These are phyloP conservation scores for Apeltes quadracus DNA, from an alignment of 2,113 vertebrate species.

Conservation along the genomic window DNA sequence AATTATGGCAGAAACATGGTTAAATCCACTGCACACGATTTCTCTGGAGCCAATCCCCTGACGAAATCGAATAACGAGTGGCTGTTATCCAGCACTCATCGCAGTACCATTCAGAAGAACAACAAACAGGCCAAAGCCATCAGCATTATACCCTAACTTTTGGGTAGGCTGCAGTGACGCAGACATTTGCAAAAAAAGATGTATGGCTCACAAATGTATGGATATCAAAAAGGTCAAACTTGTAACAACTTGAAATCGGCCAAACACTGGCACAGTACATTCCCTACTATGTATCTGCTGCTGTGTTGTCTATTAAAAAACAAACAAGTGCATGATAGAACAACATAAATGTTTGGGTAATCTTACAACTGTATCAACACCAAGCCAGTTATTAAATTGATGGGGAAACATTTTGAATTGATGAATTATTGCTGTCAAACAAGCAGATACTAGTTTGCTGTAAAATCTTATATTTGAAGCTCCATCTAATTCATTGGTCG, in stretches of 20 bases:
- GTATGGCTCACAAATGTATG: no score
- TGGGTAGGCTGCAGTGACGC: background rate
- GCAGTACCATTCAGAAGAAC: background rate
- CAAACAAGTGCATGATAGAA: background rate
- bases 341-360: background rate
- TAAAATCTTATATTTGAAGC: background rate
- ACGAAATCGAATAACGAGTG: conserved; percentile 31
- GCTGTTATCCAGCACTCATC: background rate
- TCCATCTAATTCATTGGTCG: background rate
- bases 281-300: background rate
- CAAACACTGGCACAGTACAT: background rate
- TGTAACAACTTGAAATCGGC: background rate
- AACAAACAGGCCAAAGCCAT: conserved; percentile 17
- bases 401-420: background rate
- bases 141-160: conserved; percentile 5
- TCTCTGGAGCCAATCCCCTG: conserved; percentile 4
- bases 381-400: background rate
- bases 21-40: conserved; percentile 33
- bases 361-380: background rate
- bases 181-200: background rate
- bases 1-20: conserved; percentile 59
- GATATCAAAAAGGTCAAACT: background rate
- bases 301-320: background rate
- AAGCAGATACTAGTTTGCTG: background rate
- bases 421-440: background rate